A percentile compares a stretch with the other conserved stretches of the same genome.
These are phyloP conservation scores for Sebastolobus alascanus DNA, from an alignment of 2,797 vertebrate genomes.

Conservation along the genomic window DNA sequence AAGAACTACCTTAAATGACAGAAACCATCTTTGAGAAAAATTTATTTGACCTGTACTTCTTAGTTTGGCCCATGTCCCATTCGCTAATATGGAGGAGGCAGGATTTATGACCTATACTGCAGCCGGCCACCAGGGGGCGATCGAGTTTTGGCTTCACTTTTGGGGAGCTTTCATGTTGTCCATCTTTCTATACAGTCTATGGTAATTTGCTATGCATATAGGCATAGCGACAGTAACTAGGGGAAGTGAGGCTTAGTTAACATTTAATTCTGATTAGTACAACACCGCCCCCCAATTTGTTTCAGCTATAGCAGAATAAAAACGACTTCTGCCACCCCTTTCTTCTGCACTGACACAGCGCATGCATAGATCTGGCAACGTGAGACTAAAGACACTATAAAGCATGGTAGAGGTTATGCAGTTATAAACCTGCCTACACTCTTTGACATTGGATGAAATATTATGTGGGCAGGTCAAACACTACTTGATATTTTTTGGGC, in stretches of 20 bases:
- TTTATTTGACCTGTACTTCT: too few relatives aligned
- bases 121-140: too few relatives aligned
- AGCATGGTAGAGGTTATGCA: not conserved
- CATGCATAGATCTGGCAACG: not conserved
- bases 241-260: not conserved
- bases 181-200: not conserved
- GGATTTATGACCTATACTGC: too few relatives aligned
- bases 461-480: constrained; percentile 37
- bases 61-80: too few relatives aligned
- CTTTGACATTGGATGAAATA: constrained; percentile 48
- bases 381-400: not conserved
- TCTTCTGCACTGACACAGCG: not conserved
- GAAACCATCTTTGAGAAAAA: too few relatives aligned
- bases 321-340: not conserved
- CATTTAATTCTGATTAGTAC: not conserved
- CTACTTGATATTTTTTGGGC: constrained; percentile 39
- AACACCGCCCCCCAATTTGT: not conserved
- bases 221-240: not conserved
- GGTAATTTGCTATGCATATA: not conserved
- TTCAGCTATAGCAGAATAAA: not conserved
- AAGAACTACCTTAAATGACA: too few relatives aligned
- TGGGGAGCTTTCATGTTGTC: not conserved
- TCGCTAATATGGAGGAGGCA: too few relatives aligned
- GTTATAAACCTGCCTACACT: constrained; percentile 15
- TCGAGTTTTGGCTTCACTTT: not conserved